Conservation (phyloP, 2,797 vertebrate species). For the Tolypeutes matacus region DNA sequence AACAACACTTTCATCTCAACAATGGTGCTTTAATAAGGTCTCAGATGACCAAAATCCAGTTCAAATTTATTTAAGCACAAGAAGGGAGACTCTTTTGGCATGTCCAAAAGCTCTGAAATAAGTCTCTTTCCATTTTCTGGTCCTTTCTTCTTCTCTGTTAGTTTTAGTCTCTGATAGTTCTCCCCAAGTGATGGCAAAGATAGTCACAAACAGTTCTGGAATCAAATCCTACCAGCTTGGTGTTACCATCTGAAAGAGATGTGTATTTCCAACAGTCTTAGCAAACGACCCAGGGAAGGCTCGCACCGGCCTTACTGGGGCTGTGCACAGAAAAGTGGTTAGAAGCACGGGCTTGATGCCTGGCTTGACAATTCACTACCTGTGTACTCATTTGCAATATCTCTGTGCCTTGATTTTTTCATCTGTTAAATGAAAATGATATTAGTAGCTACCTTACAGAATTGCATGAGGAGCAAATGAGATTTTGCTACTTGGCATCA, state of each 20-base stretch:
- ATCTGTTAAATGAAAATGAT: no score
- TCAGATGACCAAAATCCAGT: conserved; percentile 30
- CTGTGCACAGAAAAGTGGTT: no score
- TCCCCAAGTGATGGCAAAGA: conserved; percentile 13
- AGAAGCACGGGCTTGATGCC: no score
- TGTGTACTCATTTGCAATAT: no score
- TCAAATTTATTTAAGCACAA: conserved; percentile 42
- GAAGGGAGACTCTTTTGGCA: not conserved
- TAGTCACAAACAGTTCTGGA: not conserved
- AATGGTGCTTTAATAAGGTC: conserved; percentile 16
- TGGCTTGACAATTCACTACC: no score
- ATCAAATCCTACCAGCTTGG: conserved; percentile 45
- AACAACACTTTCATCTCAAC: conserved; percentile 51
- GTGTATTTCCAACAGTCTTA: not conserved
- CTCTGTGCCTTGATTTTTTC: no score
- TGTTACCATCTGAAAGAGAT: not conserved
- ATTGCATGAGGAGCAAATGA: no score
- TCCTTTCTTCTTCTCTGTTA: conserved; percentile 9
- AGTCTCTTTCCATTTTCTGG: conserved; percentile 43
- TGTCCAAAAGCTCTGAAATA: not conserved
- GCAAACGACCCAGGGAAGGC: not conserved
- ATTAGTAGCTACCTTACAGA: no score
- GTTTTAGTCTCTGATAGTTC: conserved; percentile 29
- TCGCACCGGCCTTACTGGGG: no score
- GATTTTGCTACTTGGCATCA: no score